Percentiles rank a stretch among this genome's conserved stretches.
phyloP scores from a whole-genome alignment of 2,888 invertebrate genomes.

The Cactoblastis cactorum region DNA sequence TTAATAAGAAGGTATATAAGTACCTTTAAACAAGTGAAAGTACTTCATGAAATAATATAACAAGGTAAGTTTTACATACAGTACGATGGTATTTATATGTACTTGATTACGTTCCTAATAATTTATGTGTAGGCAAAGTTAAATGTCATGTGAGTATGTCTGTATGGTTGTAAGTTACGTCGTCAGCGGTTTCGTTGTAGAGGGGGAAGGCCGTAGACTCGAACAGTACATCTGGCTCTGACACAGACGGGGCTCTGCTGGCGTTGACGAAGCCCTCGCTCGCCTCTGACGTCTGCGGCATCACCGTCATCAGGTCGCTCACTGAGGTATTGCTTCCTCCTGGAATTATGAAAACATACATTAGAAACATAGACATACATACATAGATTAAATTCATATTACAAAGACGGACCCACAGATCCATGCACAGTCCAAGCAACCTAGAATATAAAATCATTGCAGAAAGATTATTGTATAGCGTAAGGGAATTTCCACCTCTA shows the following conservation, averaged over 20 bases:
- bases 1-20: too few relatives aligned
- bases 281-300: slow-evolving; percentile 32
- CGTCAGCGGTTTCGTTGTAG: slow-evolving; percentile 19
- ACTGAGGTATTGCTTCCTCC: slow-evolving; percentile 74
- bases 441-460: too few relatives aligned
- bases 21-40: too few relatives aligned
- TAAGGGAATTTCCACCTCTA: too few relatives aligned
- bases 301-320: slow-evolving; percentile 37
- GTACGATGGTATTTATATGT: too few relatives aligned
- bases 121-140: slow-evolving; percentile 5
- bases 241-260: slow-evolving; percentile 23
- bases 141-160: slow-evolving; percentile 43
- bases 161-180: slow-evolving; percentile 23
- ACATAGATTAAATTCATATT: too few relatives aligned
- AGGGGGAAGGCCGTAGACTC: slow-evolving; percentile 11
- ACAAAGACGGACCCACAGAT: too few relatives aligned
- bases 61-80: too few relatives aligned
- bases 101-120: neutral
- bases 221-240: slow-evolving; percentile 17
- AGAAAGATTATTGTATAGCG: too few relatives aligned
- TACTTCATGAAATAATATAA: too few relatives aligned
- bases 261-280: slow-evolving; percentile 28
- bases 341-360: slow-evolving; percentile 32
- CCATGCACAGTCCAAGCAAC: too few relatives aligned
- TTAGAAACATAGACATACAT: neutral